A percentile compares a stretch with the other conserved stretches of the same genome.
phyloP scores from a whole-genome alignment of 2,888 invertebrate species.

The Branchellion lobata region DNA sequence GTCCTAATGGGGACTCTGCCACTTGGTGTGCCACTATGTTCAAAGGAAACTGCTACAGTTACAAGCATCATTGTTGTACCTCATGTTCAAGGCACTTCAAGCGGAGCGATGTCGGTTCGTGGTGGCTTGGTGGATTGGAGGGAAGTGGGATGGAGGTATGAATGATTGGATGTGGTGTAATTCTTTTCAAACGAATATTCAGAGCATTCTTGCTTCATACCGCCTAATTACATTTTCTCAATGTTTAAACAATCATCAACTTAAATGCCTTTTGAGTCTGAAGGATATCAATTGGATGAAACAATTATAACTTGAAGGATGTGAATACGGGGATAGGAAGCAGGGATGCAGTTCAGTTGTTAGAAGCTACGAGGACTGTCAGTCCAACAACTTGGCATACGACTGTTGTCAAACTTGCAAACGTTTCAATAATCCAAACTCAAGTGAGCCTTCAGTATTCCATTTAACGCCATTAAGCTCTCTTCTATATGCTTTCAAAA shows the following conservation, averaged over 20 bases:
- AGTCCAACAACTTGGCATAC: not conserved
- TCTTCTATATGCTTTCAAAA: not conserved
- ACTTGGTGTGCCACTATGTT: conserved; percentile 26
- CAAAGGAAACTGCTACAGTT: not conserved
- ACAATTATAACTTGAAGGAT: conserved; percentile 6
- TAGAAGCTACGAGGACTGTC: not conserved
- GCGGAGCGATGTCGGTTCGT: too few relatives aligned
- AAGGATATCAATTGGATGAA: too few relatives aligned
- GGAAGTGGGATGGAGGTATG: not conserved
- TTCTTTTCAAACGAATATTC: too few relatives aligned
- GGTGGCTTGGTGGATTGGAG: too few relatives aligned
- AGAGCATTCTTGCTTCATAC: too few relatives aligned
- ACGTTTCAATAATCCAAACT: not conserved
- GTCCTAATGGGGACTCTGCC: conserved; percentile 16
- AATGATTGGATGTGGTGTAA: not conserved
- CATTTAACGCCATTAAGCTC: too few relatives aligned
- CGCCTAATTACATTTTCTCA: not conserved
- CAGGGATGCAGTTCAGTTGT: not conserved
- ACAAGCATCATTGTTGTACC: not conserved
- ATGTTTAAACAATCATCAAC: too few relatives aligned
- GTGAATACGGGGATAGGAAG: conserved; percentile 40
- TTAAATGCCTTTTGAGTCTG: not conserved
- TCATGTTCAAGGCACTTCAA: not conserved
- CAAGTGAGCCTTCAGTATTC: not conserved
- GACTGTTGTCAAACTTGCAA: conserved; percentile 37